Conservation (phyloP, 2,113 vertebrate species). For the Struthio camelus region DNA sequence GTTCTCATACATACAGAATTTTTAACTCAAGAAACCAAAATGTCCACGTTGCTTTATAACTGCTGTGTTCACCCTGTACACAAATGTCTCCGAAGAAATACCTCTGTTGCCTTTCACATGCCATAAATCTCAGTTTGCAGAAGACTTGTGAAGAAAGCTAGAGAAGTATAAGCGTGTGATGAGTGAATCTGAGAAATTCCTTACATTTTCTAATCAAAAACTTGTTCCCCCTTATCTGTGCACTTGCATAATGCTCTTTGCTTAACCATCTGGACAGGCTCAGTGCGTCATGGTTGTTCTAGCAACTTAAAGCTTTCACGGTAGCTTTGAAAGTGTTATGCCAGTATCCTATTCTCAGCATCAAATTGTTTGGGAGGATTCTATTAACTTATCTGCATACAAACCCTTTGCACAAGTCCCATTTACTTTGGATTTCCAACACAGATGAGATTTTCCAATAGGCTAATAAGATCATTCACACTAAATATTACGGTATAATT, state of each 20-base stretch:
- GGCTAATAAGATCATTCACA: conserved; percentile 5
- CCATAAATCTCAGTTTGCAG: neutral
- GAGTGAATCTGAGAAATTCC: neutral
- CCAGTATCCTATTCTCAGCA: conserved; percentile 20
- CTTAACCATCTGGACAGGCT: conserved; percentile 51
- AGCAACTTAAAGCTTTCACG: conserved; percentile 52
- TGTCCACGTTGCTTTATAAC: neutral
- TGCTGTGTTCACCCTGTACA: neutral
- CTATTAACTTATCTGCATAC: conserved; percentile 7
- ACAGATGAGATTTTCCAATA: neutral
- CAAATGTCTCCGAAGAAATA: neutral
- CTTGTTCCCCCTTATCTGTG: neutral
- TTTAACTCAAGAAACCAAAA: neutral
- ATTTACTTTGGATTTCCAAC: conserved; percentile 11
- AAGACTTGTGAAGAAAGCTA: neutral
- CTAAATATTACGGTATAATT: neutral
- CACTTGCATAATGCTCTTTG: conserved; percentile 41
- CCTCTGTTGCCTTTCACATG: neutral
- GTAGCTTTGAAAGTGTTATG: conserved; percentile 45
- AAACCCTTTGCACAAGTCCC: conserved; percentile 7
- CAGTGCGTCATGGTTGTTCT: conserved; percentile 52
- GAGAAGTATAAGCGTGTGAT: neutral
- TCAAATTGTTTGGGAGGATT: conserved; percentile 49
- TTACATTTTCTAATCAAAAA: neutral
- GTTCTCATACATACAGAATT: neutral